Evolutionary conservation across 2,797 vertebrate genomes (phyloP), one percentile per base, ranked within the genome.

Genomic region (Ctenosaura bakeri): DNA sequence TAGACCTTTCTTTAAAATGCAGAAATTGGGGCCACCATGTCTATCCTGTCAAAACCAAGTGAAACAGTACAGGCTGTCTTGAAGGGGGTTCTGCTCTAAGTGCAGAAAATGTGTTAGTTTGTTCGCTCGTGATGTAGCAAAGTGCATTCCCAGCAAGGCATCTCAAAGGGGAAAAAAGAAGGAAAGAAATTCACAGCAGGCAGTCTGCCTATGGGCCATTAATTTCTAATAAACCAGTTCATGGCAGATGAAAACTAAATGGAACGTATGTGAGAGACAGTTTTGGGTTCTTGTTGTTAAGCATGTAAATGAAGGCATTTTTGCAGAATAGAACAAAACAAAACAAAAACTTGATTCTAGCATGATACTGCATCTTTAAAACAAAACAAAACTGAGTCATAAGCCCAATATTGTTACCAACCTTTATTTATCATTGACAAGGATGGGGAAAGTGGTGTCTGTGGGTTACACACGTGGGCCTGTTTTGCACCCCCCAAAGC

Each of bases 31-130:
- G 64, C n/a, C 85, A 91, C 88, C n/a, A 90, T 77, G 66, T 62
- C 83, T 82, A 88, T 85, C 35, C 86, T 91, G 92, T 92, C 93
- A 95, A 94, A 95, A 91, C 83, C 73, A 93, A 94, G 82, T 86
- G 85, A 90, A 92, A 92, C 90, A 92, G 92, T 90, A 82, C 89
- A 93, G 84, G 22, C 80, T 88, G 91, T 76, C 90, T 86, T 89
- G 0, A 74, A 85, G 84, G 88, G 88, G 54, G 64, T 86, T 93
- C 80, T 91, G 90, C 76, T 92, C 38, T 74, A 91, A 87, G 90
- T 76, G 89, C 87, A 86, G 52, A 84, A 93, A 93, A 93, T 87
- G 90, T 87, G 79, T 56, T 69, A 86, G 82, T 82, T 18, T 89
- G 90, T 90, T 95, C 88, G 91, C 59, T 71, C 77, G 92, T 74